A percentile compares a stretch with the other conserved stretches of the same genome.
Evolutionary conservation across 1,140 invertebrate genomes (phyloP).

Genomic region (Bombus breviceps): DNA sequence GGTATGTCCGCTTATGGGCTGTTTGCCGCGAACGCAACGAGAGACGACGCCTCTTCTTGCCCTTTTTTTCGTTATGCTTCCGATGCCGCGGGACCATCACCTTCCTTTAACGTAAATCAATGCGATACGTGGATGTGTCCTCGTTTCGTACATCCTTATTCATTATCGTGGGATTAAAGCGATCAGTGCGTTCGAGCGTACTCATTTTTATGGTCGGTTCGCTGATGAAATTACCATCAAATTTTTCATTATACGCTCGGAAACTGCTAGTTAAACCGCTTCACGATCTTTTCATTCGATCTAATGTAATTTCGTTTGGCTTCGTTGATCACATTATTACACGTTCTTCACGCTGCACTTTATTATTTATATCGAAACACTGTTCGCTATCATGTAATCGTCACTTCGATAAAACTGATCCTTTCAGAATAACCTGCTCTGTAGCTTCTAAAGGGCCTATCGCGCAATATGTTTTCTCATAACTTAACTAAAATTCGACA

Average conservation of each 20-base stretch:
- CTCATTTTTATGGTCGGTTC: background rate
- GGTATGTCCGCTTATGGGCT: conserved; percentile 54
- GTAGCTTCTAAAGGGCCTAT: background rate
- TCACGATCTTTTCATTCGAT: background rate
- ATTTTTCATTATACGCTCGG: background rate
- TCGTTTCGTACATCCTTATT: background rate
- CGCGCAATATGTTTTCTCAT: background rate
- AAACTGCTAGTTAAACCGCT: background rate
- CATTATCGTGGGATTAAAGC: background rate
- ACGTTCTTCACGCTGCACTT: background rate
- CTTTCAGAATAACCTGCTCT: background rate
- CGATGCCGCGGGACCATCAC: background rate
- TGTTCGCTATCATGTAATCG: background rate
- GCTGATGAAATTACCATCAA: background rate
- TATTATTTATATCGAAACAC: background rate
- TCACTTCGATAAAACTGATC: background rate
- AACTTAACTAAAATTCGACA: background rate
- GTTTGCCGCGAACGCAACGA: conserved; percentile 19
- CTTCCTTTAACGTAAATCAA: conserved; percentile 41
- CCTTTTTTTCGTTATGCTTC: background rate
- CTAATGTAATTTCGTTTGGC: background rate
- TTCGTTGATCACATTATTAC: background rate
- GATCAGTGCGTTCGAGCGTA: background rate
- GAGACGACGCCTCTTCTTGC: background rate
- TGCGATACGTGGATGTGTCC: background rate